Evolutionary conservation across 2,888 invertebrate genomes (phyloP), one percentile per base, ranked within the genome.

Genomic region (Tillus elongatus): DNA sequence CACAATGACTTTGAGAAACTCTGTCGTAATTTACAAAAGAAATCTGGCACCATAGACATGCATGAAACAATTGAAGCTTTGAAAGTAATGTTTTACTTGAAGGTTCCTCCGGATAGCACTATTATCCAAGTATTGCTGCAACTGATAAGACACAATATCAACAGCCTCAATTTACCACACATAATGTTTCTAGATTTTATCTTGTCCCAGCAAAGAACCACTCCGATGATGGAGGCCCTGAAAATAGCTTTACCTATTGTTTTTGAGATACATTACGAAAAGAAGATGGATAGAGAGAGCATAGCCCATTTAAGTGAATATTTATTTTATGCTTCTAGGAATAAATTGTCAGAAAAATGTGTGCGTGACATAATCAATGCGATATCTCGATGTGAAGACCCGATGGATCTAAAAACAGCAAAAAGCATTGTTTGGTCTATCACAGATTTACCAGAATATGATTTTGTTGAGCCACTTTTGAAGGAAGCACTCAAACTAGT

Each of bases 71-170:
- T 82, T 2, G 73, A 74, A 42, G 71, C 74, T 0, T 58, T 75
- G 3, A 80, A 78, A 63, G 62, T 73, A 1, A 58, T 82, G 1
- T 65, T 68, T 0, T 74, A 65, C 52, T 63, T 82, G 3, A 68
- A 73, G 6, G 73, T 80, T 0, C 71, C 77, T 1, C 61, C 68
- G 0, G 67, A 74, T 24, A 74, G 75, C 30, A 58, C 72, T 1
- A 70, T 83, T 15, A 63, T 75, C 11, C 77, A 79, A 58, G 71
- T 73, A 1, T 58, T 82, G 40, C 64, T 84, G 8, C 78, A 82
- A 52, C 61, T 80, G 26, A 58, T 83, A 10, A 61, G 77, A 30
- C 66, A 71, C 35, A 71, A 73, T 42, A 67, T 82, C 8, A 81
- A 82, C 57, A 54, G 70, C 27, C 53, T 84, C 8, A 70, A 66